Evolutionary conservation across 1,140 invertebrate species (phyloP).

Genomic region (Cherax destructor): DNA sequence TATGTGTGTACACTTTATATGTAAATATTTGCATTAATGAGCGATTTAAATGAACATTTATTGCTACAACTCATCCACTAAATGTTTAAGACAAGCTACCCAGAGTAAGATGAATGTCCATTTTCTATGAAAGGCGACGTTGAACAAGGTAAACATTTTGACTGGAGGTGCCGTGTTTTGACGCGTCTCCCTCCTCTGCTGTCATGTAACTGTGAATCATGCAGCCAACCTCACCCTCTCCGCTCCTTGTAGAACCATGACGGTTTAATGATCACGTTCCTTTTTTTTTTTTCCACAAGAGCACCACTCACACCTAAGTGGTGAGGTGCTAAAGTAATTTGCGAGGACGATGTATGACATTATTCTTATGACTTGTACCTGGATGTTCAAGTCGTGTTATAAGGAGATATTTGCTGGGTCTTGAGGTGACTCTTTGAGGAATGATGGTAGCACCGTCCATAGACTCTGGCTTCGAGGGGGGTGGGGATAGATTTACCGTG

Average conservation of each 20-base stretch:
- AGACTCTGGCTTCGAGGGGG: too few species aligned
- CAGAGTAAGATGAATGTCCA: neutral
- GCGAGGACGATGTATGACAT: neutral
- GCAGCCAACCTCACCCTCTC: neutral
- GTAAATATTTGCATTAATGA: too few species aligned
- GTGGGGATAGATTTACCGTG: too few species aligned
- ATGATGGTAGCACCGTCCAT: too few species aligned
- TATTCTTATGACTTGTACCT: neutral
- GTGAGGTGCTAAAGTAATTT: neutral
- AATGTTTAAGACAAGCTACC: neutral
- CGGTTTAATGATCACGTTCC: neutral
- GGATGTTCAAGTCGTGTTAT: neutral
- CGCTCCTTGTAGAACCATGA: neutral
- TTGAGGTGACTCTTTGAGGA: too few species aligned
- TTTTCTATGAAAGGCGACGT: neutral
- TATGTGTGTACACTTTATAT: too few species aligned
- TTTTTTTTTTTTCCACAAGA: neutral
- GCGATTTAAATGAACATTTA: too few species aligned
- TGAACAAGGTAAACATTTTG: neutral
- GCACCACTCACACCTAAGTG: neutral
- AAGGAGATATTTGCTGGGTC: neutral
- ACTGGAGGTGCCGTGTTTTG: neutral
- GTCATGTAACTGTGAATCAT: neutral
- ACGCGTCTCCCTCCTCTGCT: neutral
- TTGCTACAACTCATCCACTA: neutral